Evolutionary conservation across 2,113 vertebrate species (phyloP).

Genomic region (Gracilinanus agilis): DNA sequence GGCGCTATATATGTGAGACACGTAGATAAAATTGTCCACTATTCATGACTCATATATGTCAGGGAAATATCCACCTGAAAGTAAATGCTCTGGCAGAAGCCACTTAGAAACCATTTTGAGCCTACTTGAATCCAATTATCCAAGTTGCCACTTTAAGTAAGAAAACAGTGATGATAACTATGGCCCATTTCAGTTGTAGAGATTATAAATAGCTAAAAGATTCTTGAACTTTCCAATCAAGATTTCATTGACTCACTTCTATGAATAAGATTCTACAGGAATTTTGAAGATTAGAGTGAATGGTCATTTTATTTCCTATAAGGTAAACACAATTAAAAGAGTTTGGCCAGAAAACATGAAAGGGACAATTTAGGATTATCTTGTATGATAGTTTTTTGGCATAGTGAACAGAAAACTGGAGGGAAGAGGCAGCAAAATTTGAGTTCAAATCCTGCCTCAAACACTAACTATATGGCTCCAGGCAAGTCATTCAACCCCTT

Average conservation of each 20-base stretch:
- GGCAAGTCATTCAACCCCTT: neutral
- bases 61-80: slow-evolving; percentile 12
- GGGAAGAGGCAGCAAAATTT: neutral
- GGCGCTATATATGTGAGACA: slow-evolving; percentile 47
- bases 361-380: slow-evolving; percentile 27
- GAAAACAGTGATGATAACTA: slow-evolving; percentile 45
- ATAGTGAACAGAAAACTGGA: neutral
- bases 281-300: slow-evolving; percentile 45
- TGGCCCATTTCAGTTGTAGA: neutral
- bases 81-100: neutral
- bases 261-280: slow-evolving; percentile 21
- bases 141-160: slow-evolving; percentile 37
- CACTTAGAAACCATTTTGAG: slow-evolving; percentile 51
- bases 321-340: slow-evolving; percentile 48
- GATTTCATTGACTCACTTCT: slow-evolving; percentile 28
- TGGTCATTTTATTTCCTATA: slow-evolving; percentile 8
- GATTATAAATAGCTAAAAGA: neutral
- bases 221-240: slow-evolving; percentile 41
- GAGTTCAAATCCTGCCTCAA: neutral
- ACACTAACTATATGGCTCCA: neutral
- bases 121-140: slow-evolving; percentile 40
- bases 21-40: slow-evolving; percentile 40
- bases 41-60: slow-evolving; percentile 44
- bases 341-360: slow-evolving; percentile 36
- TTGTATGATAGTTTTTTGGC: neutral